A percentile compares a stretch with the other conserved stretches of the same genome.
These are phyloP conservation scores for Drosophila parvula DNA, from an alignment of 1,140 invertebrate genomes.

Conservation along the genomic window DNA sequence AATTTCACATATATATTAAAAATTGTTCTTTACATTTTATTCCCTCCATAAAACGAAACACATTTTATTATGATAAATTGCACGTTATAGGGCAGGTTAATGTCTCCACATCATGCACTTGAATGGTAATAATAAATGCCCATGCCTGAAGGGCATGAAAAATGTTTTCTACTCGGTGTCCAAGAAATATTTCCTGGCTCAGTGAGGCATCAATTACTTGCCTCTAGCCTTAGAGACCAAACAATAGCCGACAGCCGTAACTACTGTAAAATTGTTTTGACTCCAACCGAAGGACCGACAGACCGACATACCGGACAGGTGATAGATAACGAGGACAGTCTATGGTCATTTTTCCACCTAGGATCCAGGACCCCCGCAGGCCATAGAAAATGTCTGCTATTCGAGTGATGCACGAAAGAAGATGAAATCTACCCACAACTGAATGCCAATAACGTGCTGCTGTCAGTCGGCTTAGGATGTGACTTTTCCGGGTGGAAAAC, in stretches of 20 bases:
- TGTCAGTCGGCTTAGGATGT: slow-evolving; percentile 49
- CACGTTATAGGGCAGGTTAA: background rate
- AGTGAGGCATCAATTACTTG: slow-evolving; percentile 52
- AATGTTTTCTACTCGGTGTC: slow-evolving; percentile 20
- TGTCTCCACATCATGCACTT: slow-evolving; percentile 13
- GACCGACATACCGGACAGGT: slow-evolving; percentile 49
- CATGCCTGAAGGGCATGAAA: slow-evolving; percentile 11
- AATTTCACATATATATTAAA: too few species aligned
- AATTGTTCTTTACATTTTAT: background rate
- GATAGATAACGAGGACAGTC: slow-evolving; percentile 61
- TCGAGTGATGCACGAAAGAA: slow-evolving; percentile 29
- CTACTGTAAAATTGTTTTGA: slow-evolving; percentile 63
- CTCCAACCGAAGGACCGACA: slow-evolving; percentile 11
- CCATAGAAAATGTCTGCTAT: background rate
- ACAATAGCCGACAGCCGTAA: slow-evolving; percentile 46
- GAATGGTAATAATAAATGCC: slow-evolving; percentile 24
- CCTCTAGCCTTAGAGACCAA: slow-evolving; percentile 12
- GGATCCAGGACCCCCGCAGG: background rate
- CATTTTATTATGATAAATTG: slow-evolving; percentile 1
- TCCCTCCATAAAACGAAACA: background rate
- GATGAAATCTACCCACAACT: slow-evolving; percentile 59
- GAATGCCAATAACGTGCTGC: slow-evolving; percentile 60
- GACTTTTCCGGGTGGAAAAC: slow-evolving; percentile 4
- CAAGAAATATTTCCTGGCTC: slow-evolving; percentile 33
- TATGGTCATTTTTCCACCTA: slow-evolving; percentile 51